Evolutionary conservation across 2,113 vertebrate species (phyloP), one percentile per base, ranked within the genome.

Genomic region (Catharus bicknelli): DNA sequence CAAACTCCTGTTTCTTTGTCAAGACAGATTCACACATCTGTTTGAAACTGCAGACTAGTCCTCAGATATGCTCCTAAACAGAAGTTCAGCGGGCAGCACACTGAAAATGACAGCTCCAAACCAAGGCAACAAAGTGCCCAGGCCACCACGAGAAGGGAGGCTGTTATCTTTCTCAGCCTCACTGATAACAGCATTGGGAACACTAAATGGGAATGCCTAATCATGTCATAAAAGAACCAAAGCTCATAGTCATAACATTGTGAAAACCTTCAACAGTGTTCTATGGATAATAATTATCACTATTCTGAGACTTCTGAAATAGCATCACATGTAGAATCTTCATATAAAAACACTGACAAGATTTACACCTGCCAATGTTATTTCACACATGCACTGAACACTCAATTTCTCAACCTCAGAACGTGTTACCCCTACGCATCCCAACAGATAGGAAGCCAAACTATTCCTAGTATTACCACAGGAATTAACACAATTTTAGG

Each of bases 361-460:
- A 57, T 48, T 77, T 74, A 93, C 3, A 45, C 8, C 13, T 50
- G 53, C 20, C 51, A 38, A 50, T 5, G 11, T 36, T 50, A 26
- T 17, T 38, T 75, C 23, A 16, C 23, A 48, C 0, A 0, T 42
- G 45, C 57, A 61, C 48, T 29, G 22, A 84, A 57, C 11, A 3
- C 36, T 36, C 30, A 15, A 7, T 17, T 78, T 68, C 62, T 86
- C 54, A 75, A 6, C 53, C 42, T 7, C 10, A 4, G 11, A 91
- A 74, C 4, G 8, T 1, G 2, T 11, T 45, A 79, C 8, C 25
- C 23, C 58, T 64, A 68, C 66, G 53, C 20, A 85, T 16, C 9
- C 19, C 40, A 54, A 32, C 1, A 36, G 17, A 58, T 0, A n/a
- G 10, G n/a, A 80, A 83, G 16, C 3, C 21, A 36, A 26, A 5